phyloP scores from a whole-genome alignment of 1,140 invertebrate species.

The Coenobita brevimanus region DNA sequence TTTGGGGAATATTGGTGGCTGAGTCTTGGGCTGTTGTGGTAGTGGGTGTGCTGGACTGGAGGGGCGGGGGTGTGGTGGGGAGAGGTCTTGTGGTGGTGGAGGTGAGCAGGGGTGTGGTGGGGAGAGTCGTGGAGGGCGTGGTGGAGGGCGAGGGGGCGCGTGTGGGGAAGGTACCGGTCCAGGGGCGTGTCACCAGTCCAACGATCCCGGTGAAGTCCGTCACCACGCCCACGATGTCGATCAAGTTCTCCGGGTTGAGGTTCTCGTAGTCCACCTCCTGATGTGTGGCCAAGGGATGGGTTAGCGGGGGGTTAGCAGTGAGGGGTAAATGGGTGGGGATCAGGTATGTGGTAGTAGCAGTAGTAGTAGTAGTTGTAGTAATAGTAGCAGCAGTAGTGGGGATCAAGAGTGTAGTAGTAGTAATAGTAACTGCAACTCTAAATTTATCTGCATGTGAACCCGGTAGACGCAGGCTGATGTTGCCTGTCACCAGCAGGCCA shows the following conservation, averaged over 20 bases:
- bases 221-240: slow-evolving; percentile 66
- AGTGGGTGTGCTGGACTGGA: no score
- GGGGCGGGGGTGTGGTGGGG: no score
- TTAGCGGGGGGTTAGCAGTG: not conserved
- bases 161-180: slow-evolving; percentile 52
- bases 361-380: no score
- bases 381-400: no score
- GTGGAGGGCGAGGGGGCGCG: slow-evolving; percentile 20
- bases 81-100: not conserved
- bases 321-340: not conserved
- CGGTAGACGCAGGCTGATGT: no score
- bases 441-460: no score
- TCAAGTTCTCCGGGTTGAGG: slow-evolving; percentile 48
- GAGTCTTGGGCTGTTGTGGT: no score
- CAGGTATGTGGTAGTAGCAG: not conserved
- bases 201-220: slow-evolving; percentile 66
- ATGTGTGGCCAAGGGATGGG: not conserved
- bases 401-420: no score
- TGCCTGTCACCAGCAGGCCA: no score
- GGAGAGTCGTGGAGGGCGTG: not conserved
- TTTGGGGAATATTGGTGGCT: no score
- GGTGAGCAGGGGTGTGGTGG: slow-evolving; percentile 4
- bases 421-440: no score
- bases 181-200: slow-evolving; percentile 60
- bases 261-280: slow-evolving; percentile 41